phyloP scores from a whole-genome alignment of 2,113 vertebrate species.

The Tympanuchus pallidicinctus region DNA sequence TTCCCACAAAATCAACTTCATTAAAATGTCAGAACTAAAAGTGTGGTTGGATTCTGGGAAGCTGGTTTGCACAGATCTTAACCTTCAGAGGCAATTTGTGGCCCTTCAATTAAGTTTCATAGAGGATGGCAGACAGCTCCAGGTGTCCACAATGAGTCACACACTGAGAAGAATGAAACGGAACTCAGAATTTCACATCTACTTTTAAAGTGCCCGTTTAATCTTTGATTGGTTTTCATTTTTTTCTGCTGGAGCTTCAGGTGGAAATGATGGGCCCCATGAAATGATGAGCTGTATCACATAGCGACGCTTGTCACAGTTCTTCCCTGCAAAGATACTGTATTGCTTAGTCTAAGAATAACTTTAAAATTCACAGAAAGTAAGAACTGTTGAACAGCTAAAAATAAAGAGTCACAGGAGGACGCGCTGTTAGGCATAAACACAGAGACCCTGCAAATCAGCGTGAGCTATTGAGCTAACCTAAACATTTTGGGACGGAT shows the following conservation, averaged over 20 bases:
- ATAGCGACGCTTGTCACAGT: conserved; percentile 42
- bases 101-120: conserved; percentile 20
- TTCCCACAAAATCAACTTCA: not conserved
- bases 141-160: not conserved
- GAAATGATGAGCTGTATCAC: conserved; percentile 38
- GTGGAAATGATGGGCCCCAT: conserved; percentile 8
- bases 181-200: not conserved
- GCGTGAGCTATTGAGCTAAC: conserved; percentile 40
- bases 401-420: conserved; percentile 65
- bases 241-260: conserved; percentile 13
- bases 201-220: conserved; percentile 4
- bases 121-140: not conserved
- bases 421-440: conserved; percentile 34
- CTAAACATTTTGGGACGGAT: conserved; percentile 49
- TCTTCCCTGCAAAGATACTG: conserved; percentile 35
- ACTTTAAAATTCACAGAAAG: conserved; percentile 65
- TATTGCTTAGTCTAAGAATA: conserved; percentile 59
- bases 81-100: conserved; percentile 2
- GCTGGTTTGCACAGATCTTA: not conserved
- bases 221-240: not conserved
- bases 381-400: conserved; percentile 53
- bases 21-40: not conserved
- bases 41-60: not conserved
- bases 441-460: conserved; percentile 42
- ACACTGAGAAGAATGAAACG: not conserved